Conservation (phyloP, 2,113 vertebrate species). For the Galemys pyrenaicus region DNA sequence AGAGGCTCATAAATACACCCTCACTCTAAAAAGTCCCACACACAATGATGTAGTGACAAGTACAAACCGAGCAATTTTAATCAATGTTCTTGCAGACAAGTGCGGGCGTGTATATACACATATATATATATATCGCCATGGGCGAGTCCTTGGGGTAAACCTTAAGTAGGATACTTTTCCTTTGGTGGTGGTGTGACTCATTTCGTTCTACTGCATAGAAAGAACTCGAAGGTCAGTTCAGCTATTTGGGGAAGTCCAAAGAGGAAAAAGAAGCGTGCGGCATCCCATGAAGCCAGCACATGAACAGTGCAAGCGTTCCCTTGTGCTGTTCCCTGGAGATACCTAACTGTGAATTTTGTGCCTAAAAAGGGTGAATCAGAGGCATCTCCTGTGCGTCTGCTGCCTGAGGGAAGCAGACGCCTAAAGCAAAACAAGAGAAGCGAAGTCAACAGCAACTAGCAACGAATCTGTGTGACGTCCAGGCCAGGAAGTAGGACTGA, state of each 20-base stretch:
- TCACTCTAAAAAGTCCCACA: constrained; percentile 73
- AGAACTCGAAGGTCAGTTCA: constrained; percentile 10
- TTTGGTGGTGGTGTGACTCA: constrained; percentile 63
- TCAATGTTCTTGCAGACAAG: constrained; percentile 81
- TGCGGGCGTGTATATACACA: constrained; percentile 77
- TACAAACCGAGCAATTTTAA: constrained; percentile 82
- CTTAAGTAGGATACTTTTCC: constrained; percentile 70
- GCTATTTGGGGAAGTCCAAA: not conserved
- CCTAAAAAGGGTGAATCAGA: constrained; percentile 69
- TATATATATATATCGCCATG: constrained; percentile 77
- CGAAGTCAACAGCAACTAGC: constrained; percentile 54
- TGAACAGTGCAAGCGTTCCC: too few relatives aligned
- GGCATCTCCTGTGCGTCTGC: not conserved
- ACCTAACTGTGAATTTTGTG: constrained; percentile 64
- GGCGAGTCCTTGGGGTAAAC: constrained; percentile 70
- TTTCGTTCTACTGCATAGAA: constrained; percentile 67
- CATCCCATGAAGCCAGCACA: constrained; percentile 82
- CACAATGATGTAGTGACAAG: constrained; percentile 78
- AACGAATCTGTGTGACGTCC: constrained; percentile 50
- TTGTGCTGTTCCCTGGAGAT: constrained; percentile 78
- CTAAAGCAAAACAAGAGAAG: constrained; percentile 9
- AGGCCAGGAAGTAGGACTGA: constrained; percentile 72
- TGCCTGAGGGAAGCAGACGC: not conserved
- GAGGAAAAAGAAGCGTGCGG: constrained; percentile 71
- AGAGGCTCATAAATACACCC: constrained; percentile 66